Conservation (phyloP, 2,797 vertebrate genomes). For the Presbytis comata region DNA sequence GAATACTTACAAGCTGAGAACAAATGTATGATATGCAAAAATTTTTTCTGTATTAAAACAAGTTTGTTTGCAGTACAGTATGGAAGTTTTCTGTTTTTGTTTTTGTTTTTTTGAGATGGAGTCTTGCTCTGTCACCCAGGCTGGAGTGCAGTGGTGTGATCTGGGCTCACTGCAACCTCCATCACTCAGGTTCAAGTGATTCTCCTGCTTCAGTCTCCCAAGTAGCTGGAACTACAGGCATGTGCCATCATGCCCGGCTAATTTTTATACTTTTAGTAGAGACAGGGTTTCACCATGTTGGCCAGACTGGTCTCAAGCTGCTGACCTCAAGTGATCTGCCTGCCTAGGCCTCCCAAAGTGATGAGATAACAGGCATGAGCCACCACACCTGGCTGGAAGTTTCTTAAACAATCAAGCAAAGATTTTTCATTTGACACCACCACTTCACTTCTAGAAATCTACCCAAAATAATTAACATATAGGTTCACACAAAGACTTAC, state of each 20-base stretch:
- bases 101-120: not conserved
- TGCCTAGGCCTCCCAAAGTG: not conserved
- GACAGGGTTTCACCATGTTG: not conserved
- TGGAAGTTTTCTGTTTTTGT: not conserved
- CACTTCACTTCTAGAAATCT: not conserved
- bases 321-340: not conserved
- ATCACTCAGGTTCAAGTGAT: not conserved
- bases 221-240: not conserved
- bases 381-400: not conserved
- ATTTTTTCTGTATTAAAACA: not conserved
- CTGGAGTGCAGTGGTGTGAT: not conserved
- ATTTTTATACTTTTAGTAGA: not conserved
- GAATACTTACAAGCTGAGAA: not conserved
- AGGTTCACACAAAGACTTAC: not conserved
- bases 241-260: not conserved
- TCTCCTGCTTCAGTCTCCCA: not conserved
- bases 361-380: not conserved
- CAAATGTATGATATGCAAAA: not conserved
- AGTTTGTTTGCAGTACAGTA: not conserved
- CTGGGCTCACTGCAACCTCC: not conserved
- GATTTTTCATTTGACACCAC: not conserved
- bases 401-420: not conserved
- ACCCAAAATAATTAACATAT: not conserved
- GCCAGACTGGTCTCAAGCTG: not conserved
- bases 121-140: not conserved